phyloP scores from a whole-genome alignment of 2,797 vertebrate genomes.

The Bovichtus diacanthus region DNA sequence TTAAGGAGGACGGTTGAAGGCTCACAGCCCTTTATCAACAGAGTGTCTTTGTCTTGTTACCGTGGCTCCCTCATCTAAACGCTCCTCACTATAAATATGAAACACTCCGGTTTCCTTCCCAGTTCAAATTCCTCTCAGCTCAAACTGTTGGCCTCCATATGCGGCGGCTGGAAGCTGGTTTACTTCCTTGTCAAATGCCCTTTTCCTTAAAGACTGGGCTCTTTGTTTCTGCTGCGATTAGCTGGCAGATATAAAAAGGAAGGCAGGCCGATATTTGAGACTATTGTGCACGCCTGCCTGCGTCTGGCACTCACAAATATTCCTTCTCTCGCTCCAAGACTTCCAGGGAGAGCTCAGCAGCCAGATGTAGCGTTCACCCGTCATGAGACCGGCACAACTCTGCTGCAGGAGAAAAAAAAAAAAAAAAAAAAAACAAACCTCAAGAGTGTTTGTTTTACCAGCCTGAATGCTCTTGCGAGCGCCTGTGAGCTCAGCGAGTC shows the following conservation, averaged over 20 bases:
- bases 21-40: neutral
- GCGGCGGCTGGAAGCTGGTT: slow-evolving; percentile 35
- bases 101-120: slow-evolving; percentile 31
- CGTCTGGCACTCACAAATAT: slow-evolving; percentile 44
- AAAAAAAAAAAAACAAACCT: too few species aligned
- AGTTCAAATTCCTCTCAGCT: slow-evolving; percentile 36
- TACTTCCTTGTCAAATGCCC: slow-evolving; percentile 66
- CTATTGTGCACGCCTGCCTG: slow-evolving; percentile 63
- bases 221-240: slow-evolving; percentile 80
- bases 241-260: slow-evolving; percentile 67
- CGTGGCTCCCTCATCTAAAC: slow-evolving; percentile 13
- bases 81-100: slow-evolving; percentile 26
- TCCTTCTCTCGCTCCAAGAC: neutral
- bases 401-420: too few species aligned
- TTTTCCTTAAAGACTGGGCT: slow-evolving; percentile 80
- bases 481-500: slow-evolving; percentile 11
- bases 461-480: slow-evolving; percentile 23
- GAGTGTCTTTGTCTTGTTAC: neutral
- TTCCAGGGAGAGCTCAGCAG: slow-evolving; percentile 5
- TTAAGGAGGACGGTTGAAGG: neutral
- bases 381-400: slow-evolving; percentile 27
- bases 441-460: slow-evolving; percentile 42
- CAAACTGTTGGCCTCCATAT: slow-evolving; percentile 2
- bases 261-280: slow-evolving; percentile 79
- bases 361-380: slow-evolving; percentile 11